A percentile compares a stretch with the other conserved stretches of the same genome.
Evolutionary conservation across 2,888 invertebrate species (phyloP).

Genomic region (Drosophila algonquin): DNA sequence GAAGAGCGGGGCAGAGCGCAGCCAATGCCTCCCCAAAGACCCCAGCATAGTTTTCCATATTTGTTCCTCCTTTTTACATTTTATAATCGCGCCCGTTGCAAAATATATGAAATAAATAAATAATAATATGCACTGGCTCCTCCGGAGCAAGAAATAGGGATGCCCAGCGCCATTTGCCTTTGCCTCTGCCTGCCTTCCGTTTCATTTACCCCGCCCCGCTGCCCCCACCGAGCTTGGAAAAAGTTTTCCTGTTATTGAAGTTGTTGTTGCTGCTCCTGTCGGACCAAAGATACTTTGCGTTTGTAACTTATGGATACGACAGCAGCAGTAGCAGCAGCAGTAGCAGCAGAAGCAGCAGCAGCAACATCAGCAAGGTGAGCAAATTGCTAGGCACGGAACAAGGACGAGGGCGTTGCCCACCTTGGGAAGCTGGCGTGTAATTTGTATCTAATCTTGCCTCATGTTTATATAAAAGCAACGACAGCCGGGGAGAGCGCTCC

Average conservation of each 20-base stretch:
- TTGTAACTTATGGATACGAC: conserved; percentile 73
- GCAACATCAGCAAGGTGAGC: conserved; percentile 54
- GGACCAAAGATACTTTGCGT: conserved; percentile 64
- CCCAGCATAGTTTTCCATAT: conserved; percentile 49
- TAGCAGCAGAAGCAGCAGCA: conserved; percentile 15
- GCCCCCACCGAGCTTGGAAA: conserved; percentile 8
- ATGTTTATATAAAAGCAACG: conserved; percentile 78
- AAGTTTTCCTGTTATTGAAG: conserved; percentile 76
- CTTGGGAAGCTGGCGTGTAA: conserved; percentile 76
- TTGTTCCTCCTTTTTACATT: conserved; percentile 40
- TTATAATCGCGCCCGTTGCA: conserved; percentile 64
- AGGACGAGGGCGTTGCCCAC: conserved; percentile 49
- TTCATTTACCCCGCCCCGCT: conserved; percentile 16
- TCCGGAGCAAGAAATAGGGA: conserved; percentile 52
- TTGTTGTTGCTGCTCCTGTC: conserved; percentile 43
- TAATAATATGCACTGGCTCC: conserved; percentile 59
- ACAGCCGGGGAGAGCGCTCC: conserved; percentile 43
- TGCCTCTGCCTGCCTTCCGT: not conserved
- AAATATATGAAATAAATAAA: conserved; percentile 77
- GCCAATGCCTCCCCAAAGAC: conserved; percentile 49
- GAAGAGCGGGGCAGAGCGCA: conserved; percentile 10
- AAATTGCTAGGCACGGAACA: conserved; percentile 52
- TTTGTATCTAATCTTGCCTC: conserved; percentile 80
- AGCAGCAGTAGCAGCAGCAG: conserved; percentile 24
- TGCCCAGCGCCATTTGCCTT: conserved; percentile 48